Evolutionary conservation across 2,113 vertebrate genomes (phyloP), one percentile per base, ranked within the genome.

Genomic region (Microcebus lehilahytsara): DNA sequence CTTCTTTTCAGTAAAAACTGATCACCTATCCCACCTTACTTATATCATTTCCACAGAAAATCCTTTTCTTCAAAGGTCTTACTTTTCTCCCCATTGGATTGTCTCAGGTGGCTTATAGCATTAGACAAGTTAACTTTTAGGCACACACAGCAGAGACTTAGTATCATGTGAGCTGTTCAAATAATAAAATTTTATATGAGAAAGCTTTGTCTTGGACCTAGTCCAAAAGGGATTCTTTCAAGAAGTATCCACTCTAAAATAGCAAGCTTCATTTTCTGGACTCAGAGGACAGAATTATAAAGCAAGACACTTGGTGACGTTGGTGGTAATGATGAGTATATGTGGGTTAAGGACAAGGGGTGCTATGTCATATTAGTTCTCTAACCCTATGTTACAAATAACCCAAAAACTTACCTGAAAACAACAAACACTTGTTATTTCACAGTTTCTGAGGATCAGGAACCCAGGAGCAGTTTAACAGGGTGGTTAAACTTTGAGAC

Each of bases 1-100:
- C 27, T 93, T 93, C 42, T 93, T 93, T 74, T 49, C 25, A 40
- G 75, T 93, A 71, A 79, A 96, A 91, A 56, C 7, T 27, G 10
- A 87, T 79, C 49, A 75, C 20, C 53, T 56, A 7, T 40, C 40
- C 5, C n/a, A 32, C 5, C 14, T 10, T 88, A 42, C 13, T 71
- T 60, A 89, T 20, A 42, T 72, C 25, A 42, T 67, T 91, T 40
- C 69, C 30, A 66, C 1, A 81, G 42, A 46, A 32, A 79, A 81
- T 53, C 13, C 16, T 79, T 83, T 84, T 40, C 53, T 80, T 7
- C 19, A 40, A 74, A 53, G 56, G 13, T 81, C n/a, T 85, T 77
- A 69, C 34, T 83, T 69, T 30, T 37, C 10, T n/a, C 62, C 2
- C 11, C 16, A 30, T 3, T 37, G 32, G 23, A 66, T 72, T 86